phyloP scores from a whole-genome alignment of 2,113 vertebrate genomes.

The Acrocephalus kingi region DNA sequence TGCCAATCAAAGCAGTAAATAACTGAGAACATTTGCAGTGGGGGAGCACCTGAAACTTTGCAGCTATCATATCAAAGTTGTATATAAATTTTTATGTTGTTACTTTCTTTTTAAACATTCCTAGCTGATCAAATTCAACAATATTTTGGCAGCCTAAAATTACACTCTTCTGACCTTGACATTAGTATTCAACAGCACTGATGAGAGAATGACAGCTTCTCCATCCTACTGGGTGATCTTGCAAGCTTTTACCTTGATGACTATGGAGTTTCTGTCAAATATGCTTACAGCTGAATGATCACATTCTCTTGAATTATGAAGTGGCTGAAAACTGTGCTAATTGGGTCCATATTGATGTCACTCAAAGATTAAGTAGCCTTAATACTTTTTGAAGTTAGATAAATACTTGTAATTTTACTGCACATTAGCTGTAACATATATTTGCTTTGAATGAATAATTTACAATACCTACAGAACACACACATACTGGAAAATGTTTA shows the following conservation, averaged over 20 bases:
- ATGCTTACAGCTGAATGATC: slow-evolving; percentile 78
- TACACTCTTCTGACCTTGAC: slow-evolving; percentile 79
- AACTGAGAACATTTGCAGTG: background rate
- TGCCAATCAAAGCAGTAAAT: background rate
- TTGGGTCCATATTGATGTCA: slow-evolving; percentile 71
- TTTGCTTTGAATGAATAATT: background rate
- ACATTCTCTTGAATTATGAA: slow-evolving; percentile 78
- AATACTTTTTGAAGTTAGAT: slow-evolving; percentile 55
- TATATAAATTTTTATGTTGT: slow-evolving; percentile 36
- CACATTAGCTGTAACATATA: background rate
- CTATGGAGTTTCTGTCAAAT: slow-evolving; percentile 82
- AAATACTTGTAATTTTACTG: slow-evolving; percentile 49
- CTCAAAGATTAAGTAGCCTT: slow-evolving; percentile 70
- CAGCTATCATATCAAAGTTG: slow-evolving; percentile 16
- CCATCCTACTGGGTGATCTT: slow-evolving; percentile 77
- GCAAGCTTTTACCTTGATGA: slow-evolving; percentile 79
- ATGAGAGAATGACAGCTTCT: slow-evolving; percentile 77
- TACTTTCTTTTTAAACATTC: slow-evolving; percentile 67
- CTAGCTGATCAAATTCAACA: slow-evolving; percentile 68
- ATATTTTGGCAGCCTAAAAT: slow-evolving; percentile 81
- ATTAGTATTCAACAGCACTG: slow-evolving; percentile 79
- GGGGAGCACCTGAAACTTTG: background rate
- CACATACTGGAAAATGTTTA: background rate
- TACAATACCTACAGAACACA: background rate
- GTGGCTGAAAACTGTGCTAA: slow-evolving; percentile 77